A percentile compares a stretch with the other conserved stretches of the same genome.
These are phyloP conservation scores for Ictidomys tridecemlineatus DNA, from an alignment of 2,113 vertebrate species.

Conservation along the genomic window DNA sequence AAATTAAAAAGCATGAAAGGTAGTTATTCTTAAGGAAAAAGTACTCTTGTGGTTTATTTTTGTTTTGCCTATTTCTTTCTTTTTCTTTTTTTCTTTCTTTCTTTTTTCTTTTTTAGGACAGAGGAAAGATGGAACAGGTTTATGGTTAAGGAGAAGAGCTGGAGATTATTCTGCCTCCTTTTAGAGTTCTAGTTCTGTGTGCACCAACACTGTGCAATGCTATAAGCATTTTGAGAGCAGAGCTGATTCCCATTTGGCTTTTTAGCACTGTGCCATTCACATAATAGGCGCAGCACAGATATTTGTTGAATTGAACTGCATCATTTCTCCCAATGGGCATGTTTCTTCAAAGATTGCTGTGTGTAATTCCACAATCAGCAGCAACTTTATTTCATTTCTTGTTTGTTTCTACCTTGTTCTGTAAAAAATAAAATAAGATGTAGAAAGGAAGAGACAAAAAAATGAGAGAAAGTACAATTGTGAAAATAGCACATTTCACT, in stretches of 20 bases:
- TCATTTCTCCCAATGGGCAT: conserved; percentile 18
- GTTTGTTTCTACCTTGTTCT: conserved; percentile 31
- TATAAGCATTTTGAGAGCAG: conserved; percentile 5
- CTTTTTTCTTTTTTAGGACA: conserved; percentile 14
- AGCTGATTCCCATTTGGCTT: conserved; percentile 16
- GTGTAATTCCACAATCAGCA: conserved; percentile 46
- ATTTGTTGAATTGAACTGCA: conserved; percentile 40
- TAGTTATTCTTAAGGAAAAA: not conserved
- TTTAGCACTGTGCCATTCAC: conserved; percentile 31
- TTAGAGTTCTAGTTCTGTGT: conserved; percentile 14
- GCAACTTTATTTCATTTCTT: conserved; percentile 61
- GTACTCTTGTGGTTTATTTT: not conserved
- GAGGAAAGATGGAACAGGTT: not conserved
- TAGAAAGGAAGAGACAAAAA: not conserved
- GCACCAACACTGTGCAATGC: not conserved
- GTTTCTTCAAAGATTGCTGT: conserved; percentile 56
- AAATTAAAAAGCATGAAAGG: not conserved
- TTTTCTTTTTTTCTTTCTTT: not conserved
- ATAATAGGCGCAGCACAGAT: not conserved
- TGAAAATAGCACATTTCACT: not conserved
- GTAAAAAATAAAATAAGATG: not conserved
- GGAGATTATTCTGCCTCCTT: not conserved
- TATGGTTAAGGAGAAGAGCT: conserved; percentile 8
- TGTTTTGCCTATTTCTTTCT: not conserved
- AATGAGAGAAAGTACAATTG: conserved; percentile 4